Evolutionary conservation across 2,113 vertebrate species (phyloP), one percentile per base, ranked within the genome.

Genomic region (Centropus unirufus): DNA sequence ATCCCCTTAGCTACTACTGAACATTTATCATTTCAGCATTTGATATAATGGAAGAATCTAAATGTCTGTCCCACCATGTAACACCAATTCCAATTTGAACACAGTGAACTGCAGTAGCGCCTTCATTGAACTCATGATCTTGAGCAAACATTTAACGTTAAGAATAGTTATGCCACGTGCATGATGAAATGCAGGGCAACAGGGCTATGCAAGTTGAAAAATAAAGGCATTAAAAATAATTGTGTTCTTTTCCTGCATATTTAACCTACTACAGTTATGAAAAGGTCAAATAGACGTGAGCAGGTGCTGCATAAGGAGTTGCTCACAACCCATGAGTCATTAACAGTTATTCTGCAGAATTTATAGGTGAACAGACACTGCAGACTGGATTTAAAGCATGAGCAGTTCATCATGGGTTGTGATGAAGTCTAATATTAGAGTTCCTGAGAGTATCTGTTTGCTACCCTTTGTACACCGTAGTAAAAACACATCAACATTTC

Each of bases 291-390:
- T 82, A 54, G 46, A 85, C 58, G 69, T 0, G 32, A 51, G 82
- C 75, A 95, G 42, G 70, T 80, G 75, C 87, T 59, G 77, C 4
- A 46, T 10, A 69, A 87, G 22, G 57, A 84, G 51, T 0, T 88
- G 84, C 32, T 94, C 87, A 63, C 75, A 80, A 77, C 8, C 51
- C 26, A 70, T 80, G 77, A 97, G 68, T 93, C 94, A 96, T 87
- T 36, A 36, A 54, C 84, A 74, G 62, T 85, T 66, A 68, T 69
- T 52, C 91, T 94, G 90, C 87, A 77, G 49, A 91, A 90, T 88
- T 83, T 59, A 62, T 2, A 87, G 75, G 87, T 42, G 55, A 82
- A 91, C 34, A 70, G 34, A 86, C 94, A 85, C 39, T 30, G 32
- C 96, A 97, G 84, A 54, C 82, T 85, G 84, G 54, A 79, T 75